phyloP scores from a whole-genome alignment of 2,888 invertebrate species.

The Amblyjoppa proteus region DNA sequence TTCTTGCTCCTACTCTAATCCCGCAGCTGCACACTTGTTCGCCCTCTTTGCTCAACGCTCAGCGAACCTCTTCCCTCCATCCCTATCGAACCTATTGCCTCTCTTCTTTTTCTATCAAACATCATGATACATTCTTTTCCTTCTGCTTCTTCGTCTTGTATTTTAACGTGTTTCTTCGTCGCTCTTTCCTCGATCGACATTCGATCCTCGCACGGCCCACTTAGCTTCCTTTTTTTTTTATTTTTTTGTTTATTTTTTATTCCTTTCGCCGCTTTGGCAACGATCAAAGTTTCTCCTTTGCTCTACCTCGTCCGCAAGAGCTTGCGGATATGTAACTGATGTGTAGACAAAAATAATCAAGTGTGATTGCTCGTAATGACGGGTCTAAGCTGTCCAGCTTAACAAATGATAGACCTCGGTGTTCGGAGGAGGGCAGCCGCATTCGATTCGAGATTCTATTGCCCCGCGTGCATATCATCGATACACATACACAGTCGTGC shows the following conservation, averaged over 20 bases:
- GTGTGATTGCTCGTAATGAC: slow-evolving; percentile 84
- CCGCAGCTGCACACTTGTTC: slow-evolving; percentile 34
- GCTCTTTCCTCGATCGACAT: slow-evolving; percentile 39
- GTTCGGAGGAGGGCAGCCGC: slow-evolving; percentile 67
- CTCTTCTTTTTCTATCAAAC: slow-evolving; percentile 42
- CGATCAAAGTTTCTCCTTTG: slow-evolving; percentile 23
- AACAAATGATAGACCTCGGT: slow-evolving; percentile 82
- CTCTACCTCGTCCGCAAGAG: slow-evolving; percentile 19
- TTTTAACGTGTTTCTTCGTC: slow-evolving; percentile 13
- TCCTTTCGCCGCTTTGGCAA: slow-evolving; percentile 33
- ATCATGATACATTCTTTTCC: slow-evolving; percentile 17
- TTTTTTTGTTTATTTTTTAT: slow-evolving; percentile 4
- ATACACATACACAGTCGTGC: slow-evolving; percentile 8
- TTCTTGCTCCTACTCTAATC: slow-evolving; percentile 13
- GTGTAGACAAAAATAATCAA: slow-evolving; percentile 85
- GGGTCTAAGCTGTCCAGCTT: slow-evolving; percentile 84
- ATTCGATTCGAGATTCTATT: slow-evolving; percentile 22
- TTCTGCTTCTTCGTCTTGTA: not conserved
- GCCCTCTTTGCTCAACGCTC: slow-evolving; percentile 24
- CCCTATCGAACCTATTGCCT: slow-evolving; percentile 23
- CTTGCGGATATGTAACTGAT: slow-evolving; percentile 64
- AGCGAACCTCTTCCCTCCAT: not conserved
- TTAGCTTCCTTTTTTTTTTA: slow-evolving; percentile 24
- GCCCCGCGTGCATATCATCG: slow-evolving; percentile 9
- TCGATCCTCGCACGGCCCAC: slow-evolving; percentile 53